These are phyloP conservation scores for Columba livia DNA, from an alignment of 2,113 vertebrate species.

Conservation along the genomic window DNA sequence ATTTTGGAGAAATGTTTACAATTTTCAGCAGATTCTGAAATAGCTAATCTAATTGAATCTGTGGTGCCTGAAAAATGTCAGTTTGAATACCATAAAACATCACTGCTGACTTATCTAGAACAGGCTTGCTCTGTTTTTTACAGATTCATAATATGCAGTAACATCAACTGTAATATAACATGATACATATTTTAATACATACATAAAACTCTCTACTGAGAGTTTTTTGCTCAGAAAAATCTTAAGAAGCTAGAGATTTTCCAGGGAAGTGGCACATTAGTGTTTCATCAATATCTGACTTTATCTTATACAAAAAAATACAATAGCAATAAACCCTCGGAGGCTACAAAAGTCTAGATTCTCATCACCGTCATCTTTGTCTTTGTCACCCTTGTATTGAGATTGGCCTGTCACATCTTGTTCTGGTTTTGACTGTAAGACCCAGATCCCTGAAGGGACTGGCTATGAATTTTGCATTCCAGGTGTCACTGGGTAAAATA, in stretches of 20 bases:
- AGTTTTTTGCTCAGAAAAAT: not conserved
- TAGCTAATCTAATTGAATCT: conserved; percentile 51
- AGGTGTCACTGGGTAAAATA: not conserved
- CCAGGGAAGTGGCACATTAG: not conserved
- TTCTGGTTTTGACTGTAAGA: not conserved
- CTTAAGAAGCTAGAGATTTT: not conserved
- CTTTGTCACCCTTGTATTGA: not conserved
- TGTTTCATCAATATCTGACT: not conserved
- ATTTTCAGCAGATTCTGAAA: conserved; percentile 28
- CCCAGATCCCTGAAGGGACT: not conserved
- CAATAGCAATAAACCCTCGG: not conserved
- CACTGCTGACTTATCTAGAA: conserved; percentile 21
- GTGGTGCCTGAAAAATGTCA: conserved; percentile 40
- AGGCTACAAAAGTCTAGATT: not conserved
- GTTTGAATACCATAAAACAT: conserved; percentile 25
- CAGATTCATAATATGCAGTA: not conserved
- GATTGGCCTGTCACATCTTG: not conserved
- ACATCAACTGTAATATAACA: not conserved
- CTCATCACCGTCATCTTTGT: not conserved
- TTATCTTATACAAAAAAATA: not conserved
- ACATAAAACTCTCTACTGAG: not conserved
- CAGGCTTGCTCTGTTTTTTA: not conserved
- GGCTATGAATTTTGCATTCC: not conserved
- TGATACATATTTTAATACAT: not conserved
- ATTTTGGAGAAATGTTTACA: not conserved